These are phyloP conservation scores for Caenorhabditis remanei DNA, from an alignment of 1,140 invertebrate species.

Conservation along the genomic window DNA sequence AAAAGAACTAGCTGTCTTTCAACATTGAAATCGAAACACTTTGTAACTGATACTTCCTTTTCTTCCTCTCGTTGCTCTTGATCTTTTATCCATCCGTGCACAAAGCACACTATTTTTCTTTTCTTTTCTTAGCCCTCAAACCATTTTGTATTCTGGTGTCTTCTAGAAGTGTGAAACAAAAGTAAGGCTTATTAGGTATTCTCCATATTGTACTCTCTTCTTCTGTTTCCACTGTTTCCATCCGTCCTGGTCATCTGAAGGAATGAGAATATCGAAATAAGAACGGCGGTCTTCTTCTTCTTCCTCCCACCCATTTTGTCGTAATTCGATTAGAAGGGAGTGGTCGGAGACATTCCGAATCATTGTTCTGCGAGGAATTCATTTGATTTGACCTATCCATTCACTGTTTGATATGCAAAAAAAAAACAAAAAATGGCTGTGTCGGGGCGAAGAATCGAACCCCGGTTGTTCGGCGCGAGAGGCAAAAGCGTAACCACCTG, in stretches of 20 bases:
- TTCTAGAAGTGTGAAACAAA: conserved; percentile 1
- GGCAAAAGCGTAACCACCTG: no score
- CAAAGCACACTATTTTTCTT: neutral
- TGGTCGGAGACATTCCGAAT: conserved; percentile 31
- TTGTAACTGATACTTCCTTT: conserved; percentile 8
- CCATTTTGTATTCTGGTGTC: conserved; percentile 11
- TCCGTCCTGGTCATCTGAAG: conserved; percentile 12
- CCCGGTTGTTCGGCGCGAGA: no score
- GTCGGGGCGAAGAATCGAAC: no score
- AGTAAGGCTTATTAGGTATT: neutral
- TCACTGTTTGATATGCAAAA: no score
- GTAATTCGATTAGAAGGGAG: conserved; percentile 53
- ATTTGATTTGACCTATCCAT: no score
- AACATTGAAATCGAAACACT: neutral
- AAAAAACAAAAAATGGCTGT: no score
- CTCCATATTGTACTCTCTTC: neutral
- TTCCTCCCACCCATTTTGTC: neutral
- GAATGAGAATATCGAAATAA: neutral
- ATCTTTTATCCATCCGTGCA: conserved; percentile 18
- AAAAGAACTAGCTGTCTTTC: neutral
- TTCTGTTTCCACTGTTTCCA: conserved; percentile 1
- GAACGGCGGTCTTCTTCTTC: neutral
- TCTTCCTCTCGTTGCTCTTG: neutral
- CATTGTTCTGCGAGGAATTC: neutral
- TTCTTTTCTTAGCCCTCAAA: neutral